Base-by-base conservation (phyloP, 1,140 invertebrate genomes). In the Forficula auricularia region DNA sequence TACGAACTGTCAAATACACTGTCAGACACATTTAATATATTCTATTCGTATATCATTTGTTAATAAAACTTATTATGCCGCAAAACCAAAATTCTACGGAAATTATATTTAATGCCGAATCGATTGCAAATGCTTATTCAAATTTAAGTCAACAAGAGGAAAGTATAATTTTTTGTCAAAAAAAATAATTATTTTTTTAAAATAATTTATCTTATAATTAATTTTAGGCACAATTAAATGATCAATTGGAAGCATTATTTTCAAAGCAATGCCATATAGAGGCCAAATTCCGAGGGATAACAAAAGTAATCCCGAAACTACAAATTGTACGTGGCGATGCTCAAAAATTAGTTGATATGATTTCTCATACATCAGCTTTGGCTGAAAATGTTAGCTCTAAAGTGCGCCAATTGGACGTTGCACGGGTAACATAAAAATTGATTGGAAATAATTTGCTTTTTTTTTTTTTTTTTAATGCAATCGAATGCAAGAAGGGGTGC, bases 381-480 rank as follows among this genome's bases (percentile, higher is more conserved):
- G 90, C 91, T 2, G 82, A 90, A 56, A 89, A 89, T 64, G 90
- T 97, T 14, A 95, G 89, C 57, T 82, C 82, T 19, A 96, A 97
- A 81, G 92, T 98, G 9, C 72, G 90, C 36, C 79, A 88, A 45
- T 62, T 98, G 16, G 95, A 99, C 67, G 64, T 85, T 37, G 90
- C 90, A 1, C 83, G 95, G 58, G 87, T 91, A 70, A 63, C 65
- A 62, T 48, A 34, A 41, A 34, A 30, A 14, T 14, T 8, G 14
- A 14, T 1, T 10, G 16, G 35, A 12, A 3, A 3, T 36, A 7
- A 2, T 36, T 14, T 3, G 13, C 19, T 3, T 16, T 8, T 37
- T 36, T 36, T 16, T 37, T 18, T 37, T 37, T 10, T 16, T 6
- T n/a, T 0, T 39, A 22, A 32, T 32, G 31, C n/a, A 32, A 8